Evolutionary conservation across 2,113 vertebrate species (phyloP).

Genomic region (Pseudorasbora parva): DNA sequence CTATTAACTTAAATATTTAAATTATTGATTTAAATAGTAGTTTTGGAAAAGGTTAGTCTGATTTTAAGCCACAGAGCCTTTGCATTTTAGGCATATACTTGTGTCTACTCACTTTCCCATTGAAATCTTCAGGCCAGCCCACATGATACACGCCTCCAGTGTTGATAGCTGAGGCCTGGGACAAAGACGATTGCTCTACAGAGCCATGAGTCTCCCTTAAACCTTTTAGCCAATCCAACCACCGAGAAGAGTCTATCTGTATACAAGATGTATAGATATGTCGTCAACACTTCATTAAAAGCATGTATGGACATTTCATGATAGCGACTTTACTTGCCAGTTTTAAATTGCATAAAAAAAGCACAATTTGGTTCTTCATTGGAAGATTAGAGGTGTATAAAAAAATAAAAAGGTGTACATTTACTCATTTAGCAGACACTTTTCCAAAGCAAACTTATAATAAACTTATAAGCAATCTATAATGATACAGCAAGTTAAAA

Average conservation of each 20-base stretch:
- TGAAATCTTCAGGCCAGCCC: conserved; percentile 59
- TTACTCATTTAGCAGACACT: too few relatives aligned
- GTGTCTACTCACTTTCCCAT: conserved; percentile 60
- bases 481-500: too few relatives aligned
- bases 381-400: background rate
- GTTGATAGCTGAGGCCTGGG: conserved; percentile 75
- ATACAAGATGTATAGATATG: conserved; percentile 19
- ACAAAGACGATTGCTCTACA: conserved; percentile 77
- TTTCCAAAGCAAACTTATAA: too few relatives aligned
- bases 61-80: background rate
- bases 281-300: background rate
- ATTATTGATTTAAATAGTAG: background rate
- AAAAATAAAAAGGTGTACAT: background rate
- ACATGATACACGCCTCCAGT: conserved; percentile 72
- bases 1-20: background rate
- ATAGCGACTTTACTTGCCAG: background rate
- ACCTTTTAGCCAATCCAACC: conserved; percentile 72
- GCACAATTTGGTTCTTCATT: background rate
- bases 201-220: conserved; percentile 79
- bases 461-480: too few relatives aligned
- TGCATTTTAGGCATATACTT: background rate
- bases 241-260: conserved; percentile 71
- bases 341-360: background rate
- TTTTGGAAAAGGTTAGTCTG: background rate
- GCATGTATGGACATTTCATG: background rate